Evolutionary conservation across 2,113 vertebrate genomes (phyloP).

Genomic region (Columba janthina): DNA sequence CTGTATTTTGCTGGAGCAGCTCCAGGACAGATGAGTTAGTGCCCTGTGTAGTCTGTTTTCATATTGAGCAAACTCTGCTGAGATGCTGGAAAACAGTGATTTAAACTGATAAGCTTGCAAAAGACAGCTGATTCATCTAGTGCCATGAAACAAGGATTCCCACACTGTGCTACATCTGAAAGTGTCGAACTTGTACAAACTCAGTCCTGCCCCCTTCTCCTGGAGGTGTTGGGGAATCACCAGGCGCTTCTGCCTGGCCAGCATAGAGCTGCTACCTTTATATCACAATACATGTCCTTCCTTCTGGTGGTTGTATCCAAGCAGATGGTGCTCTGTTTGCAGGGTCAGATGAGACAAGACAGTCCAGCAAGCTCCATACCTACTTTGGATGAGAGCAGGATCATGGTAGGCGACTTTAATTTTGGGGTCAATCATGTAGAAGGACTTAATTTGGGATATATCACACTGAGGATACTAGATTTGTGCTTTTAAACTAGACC

Average conservation of each 20-base stretch:
- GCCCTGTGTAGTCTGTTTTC: constrained; percentile 40
- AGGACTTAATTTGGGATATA: not conserved
- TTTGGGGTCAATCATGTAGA: not conserved
- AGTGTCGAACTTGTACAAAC: not conserved
- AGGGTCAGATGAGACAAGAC: not conserved
- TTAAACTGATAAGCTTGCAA: constrained; percentile 54
- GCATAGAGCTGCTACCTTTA: not conserved
- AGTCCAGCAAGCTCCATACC: not conserved
- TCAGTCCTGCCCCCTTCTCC: not conserved
- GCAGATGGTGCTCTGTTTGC: not conserved
- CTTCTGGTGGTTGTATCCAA: not conserved
- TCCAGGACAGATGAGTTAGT: constrained; percentile 14
- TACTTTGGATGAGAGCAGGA: not conserved
- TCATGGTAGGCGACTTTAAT: accelerated
- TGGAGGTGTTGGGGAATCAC: not conserved
- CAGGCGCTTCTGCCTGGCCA: not conserved
- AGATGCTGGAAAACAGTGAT: constrained; percentile 39
- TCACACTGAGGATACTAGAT: not conserved
- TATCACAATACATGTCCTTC: not conserved
- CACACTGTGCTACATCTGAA: constrained; percentile 17
- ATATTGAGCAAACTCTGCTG: constrained; percentile 50
- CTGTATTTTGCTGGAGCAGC: constrained; percentile 20
- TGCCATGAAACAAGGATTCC: constrained; percentile 31
- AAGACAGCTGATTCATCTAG: constrained; percentile 34
- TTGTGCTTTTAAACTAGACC: not conserved